Conservation (phyloP, 1,140 invertebrate genomes). For the Heliothis subflexa region DNA sequence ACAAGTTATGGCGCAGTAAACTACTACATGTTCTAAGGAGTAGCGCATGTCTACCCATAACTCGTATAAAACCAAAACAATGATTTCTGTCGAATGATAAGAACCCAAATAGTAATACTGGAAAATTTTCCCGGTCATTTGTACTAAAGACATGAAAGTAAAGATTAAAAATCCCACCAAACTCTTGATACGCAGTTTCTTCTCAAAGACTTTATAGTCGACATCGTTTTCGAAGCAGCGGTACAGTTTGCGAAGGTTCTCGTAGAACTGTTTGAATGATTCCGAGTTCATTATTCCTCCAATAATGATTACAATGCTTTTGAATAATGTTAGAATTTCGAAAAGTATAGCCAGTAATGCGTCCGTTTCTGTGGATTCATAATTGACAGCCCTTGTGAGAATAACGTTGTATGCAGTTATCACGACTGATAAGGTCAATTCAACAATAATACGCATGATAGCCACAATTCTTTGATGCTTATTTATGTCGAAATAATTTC, state of each 20-base stretch:
- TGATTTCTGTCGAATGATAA: not conserved
- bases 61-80: not conserved
- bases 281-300: not conserved
- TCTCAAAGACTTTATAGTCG: not conserved
- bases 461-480: not conserved
- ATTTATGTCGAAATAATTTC: not conserved
- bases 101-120: not conserved
- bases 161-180: not conserved
- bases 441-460: not conserved
- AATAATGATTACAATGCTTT: constrained; percentile 2
- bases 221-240: constrained; percentile 4
- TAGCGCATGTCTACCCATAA: constrained; percentile 1
- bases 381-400: not conserved
- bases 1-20: not conserved
- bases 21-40: constrained; percentile 7
- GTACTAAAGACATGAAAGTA: not conserved
- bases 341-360: not conserved
- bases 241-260: not conserved
- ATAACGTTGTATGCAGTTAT: constrained; percentile 15
- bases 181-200: not conserved
- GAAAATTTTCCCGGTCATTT: not conserved
- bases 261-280: not conserved
- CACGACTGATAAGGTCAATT: not conserved
- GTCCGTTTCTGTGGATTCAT: not conserved
- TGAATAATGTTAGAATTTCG: not conserved